A percentile compares a stretch with the other conserved stretches of the same genome.
phyloP scores from a whole-genome alignment of 2,888 invertebrate genomes.

The Patella caerulea region DNA sequence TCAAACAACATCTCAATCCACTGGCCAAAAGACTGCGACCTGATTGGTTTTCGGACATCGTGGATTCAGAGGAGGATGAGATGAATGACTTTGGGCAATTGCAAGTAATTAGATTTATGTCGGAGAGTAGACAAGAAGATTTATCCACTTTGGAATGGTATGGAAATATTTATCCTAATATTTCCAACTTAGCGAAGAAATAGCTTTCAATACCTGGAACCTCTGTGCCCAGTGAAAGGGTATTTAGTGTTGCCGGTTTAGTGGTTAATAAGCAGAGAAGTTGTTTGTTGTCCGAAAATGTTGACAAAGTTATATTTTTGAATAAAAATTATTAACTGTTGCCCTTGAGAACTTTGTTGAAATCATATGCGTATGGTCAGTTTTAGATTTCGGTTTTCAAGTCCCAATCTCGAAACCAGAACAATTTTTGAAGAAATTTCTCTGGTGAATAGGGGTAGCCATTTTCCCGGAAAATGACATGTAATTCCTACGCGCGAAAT shows the following conservation, averaged over 20 bases:
- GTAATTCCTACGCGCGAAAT: too few species aligned
- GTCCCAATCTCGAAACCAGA: too few species aligned
- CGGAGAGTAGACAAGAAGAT: background rate
- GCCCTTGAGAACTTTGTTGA: too few species aligned
- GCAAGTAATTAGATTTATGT: background rate
- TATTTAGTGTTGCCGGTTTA: constrained; percentile 22
- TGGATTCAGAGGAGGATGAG: background rate
- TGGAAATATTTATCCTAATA: background rate
- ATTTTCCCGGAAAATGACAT: too few species aligned
- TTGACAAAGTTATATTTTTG: constrained; percentile 22
- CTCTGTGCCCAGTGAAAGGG: constrained; percentile 11
- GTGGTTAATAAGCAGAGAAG: constrained; percentile 2
- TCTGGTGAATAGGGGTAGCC: too few species aligned
- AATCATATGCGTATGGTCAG: too few species aligned
- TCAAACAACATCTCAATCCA: too few species aligned
- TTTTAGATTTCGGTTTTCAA: too few species aligned
- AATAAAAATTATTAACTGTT: constrained; percentile 12
- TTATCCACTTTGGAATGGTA: background rate
- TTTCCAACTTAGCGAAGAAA: constrained; percentile 12
- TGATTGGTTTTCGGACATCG: background rate
- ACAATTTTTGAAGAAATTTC: too few species aligned
- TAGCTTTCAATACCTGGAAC: constrained; percentile 16
- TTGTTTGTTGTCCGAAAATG: constrained; percentile 10
- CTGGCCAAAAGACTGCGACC: too few species aligned
- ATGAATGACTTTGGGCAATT: background rate